These are phyloP conservation scores for Alaudala cheleensis DNA, from an alignment of 2,113 vertebrate genomes.

Conservation along the genomic window DNA sequence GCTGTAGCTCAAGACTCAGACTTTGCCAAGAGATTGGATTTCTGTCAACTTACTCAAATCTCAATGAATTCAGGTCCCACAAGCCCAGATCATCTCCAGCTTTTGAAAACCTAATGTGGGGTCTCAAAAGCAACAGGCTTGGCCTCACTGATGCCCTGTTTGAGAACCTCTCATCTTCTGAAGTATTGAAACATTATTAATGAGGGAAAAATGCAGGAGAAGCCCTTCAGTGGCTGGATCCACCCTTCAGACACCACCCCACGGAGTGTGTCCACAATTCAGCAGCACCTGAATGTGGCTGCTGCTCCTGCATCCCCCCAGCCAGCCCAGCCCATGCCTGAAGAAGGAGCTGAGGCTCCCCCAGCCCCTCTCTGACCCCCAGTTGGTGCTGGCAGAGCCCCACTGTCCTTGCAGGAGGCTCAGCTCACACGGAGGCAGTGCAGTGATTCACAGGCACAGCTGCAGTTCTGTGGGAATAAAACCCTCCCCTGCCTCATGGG, in stretches of 20 bases:
- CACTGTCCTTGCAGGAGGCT: background rate
- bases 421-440: background rate
- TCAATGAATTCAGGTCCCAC: background rate
- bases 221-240: background rate
- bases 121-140: background rate
- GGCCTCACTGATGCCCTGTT: background rate
- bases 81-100: background rate
- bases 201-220: background rate
- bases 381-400: background rate
- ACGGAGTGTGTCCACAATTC: rapidly evolving
- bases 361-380: background rate
- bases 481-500: constrained; percentile 34
- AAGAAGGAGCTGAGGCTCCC: background rate
- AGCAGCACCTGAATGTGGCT: rapidly evolving
- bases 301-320: background rate
- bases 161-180: background rate
- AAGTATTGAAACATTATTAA: background rate
- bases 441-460: constrained; percentile 58
- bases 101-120: background rate
- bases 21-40: background rate
- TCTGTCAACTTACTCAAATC: background rate
- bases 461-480: constrained; percentile 57
- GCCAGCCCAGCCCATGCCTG: background rate
- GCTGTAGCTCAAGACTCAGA: background rate
- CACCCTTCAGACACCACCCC: background rate